Percentiles rank a stretch among this genome's conserved stretches.
Evolutionary conservation across 2,888 invertebrate genomes (phyloP).

Genomic region (Neocrepidodera transversa): DNA sequence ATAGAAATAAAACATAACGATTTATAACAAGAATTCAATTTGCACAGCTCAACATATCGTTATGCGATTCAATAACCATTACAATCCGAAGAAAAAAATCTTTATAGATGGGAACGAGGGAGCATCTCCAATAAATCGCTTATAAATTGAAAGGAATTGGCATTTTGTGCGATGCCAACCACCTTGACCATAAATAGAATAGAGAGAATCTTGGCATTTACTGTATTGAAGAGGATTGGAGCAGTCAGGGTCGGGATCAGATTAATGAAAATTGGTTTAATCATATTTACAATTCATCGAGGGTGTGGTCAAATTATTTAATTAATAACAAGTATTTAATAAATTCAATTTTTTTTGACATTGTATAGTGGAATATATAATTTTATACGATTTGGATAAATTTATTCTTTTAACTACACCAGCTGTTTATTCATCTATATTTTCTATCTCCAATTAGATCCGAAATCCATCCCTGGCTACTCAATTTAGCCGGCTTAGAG

Average conservation of each 20-base stretch:
- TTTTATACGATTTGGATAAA: too few relatives aligned
- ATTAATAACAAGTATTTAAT: too few relatives aligned
- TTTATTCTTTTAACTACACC: too few relatives aligned
- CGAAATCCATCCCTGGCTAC: slow-evolving; percentile 34
- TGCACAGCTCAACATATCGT: slow-evolving; percentile 10
- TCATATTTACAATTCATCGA: too few relatives aligned
- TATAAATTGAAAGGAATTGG: slow-evolving; percentile 42
- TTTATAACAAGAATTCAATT: slow-evolving; percentile 13
- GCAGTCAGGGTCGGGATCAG: slow-evolving; percentile 5
- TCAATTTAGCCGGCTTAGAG: slow-evolving; percentile 58
- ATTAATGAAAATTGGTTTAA: not conserved
- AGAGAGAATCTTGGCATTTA: slow-evolving; percentile 39
- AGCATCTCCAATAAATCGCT: slow-evolving; percentile 29
- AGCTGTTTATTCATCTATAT: too few relatives aligned
- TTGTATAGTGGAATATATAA: too few relatives aligned
- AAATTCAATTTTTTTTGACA: too few relatives aligned
- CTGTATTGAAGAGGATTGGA: slow-evolving; percentile 8
- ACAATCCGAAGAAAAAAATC: slow-evolving; percentile 13
- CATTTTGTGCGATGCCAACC: slow-evolving; percentile 38
- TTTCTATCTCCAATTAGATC: too few relatives aligned
- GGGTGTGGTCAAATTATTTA: too few relatives aligned
- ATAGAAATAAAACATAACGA: not conserved
- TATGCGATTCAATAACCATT: slow-evolving; percentile 16
- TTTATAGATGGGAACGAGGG: slow-evolving; percentile 25
- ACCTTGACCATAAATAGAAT: slow-evolving; percentile 45